Evolutionary conservation across 1,140 invertebrate genomes (phyloP).

Genomic region (Pachypsylla venusta): DNA sequence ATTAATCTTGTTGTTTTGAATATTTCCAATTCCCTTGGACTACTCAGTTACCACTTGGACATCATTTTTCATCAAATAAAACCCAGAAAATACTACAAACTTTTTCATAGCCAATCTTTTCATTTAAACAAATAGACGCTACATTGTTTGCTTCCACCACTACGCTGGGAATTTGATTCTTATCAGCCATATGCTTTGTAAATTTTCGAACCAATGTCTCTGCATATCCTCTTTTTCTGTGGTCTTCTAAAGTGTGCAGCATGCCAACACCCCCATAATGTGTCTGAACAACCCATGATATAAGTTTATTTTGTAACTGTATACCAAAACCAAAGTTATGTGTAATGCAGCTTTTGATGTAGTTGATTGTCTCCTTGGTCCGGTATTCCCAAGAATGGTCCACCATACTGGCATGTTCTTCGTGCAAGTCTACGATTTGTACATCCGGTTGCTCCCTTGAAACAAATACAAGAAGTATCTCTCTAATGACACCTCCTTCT

Average conservation of each 20-base stretch:
- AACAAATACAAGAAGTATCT: too few species aligned
- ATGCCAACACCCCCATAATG: neutral
- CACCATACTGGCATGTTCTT: neutral
- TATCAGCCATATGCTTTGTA: neutral
- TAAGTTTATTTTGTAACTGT: neutral
- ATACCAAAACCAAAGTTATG: neutral
- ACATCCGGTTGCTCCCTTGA: neutral
- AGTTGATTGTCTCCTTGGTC: neutral
- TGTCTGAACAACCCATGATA: neutral
- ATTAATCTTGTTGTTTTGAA: too few species aligned
- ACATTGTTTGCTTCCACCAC: neutral
- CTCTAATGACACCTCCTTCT: too few species aligned
- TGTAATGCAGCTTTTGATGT: neutral
- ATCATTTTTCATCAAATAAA: neutral
- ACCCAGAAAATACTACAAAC: neutral
- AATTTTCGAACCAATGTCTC: neutral
- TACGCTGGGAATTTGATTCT: neutral
- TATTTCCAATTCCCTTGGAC: too few species aligned
- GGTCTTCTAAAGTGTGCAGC: neutral
- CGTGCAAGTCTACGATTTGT: neutral
- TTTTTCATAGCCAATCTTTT: neutral
- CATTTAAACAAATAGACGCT: neutral
- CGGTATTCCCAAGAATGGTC: neutral
- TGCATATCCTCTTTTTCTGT: conserved; percentile 6
- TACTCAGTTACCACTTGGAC: too few species aligned